These are phyloP conservation scores for Eupithecia exiguata DNA, from an alignment of 2,888 invertebrate species.

Conservation along the genomic window DNA sequence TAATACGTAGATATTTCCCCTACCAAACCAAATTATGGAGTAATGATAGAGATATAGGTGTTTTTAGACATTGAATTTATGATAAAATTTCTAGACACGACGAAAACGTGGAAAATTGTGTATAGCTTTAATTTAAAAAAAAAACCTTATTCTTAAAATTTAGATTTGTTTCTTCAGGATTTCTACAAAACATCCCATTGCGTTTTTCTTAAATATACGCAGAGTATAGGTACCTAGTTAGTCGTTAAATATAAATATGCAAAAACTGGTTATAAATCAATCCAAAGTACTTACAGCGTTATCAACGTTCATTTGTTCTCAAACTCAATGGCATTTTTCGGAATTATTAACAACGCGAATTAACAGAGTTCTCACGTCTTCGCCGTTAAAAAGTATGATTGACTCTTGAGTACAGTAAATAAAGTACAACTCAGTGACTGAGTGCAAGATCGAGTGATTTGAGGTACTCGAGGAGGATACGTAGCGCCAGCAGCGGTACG, in stretches of 20 bases:
- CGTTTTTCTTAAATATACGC: no score
- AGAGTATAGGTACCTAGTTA: no score
- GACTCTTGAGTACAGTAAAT: not conserved
- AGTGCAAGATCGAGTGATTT: conserved; percentile 67
- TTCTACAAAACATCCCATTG: not conserved
- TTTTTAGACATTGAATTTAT: not conserved
- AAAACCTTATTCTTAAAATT: no score
- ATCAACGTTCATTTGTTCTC: conserved; percentile 57
- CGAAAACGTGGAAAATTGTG: not conserved
- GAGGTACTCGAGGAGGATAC: conserved; percentile 74
- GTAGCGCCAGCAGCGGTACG: conserved; percentile 70
- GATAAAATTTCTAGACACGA: not conserved
- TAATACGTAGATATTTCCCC: conserved; percentile 69
- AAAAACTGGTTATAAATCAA: conserved; percentile 29
- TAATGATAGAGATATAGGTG: not conserved
- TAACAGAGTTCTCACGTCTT: conserved; percentile 57
- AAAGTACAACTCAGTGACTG: conserved; percentile 38
- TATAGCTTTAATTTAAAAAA: no score
- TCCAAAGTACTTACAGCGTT: conserved; percentile 64
- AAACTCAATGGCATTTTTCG: conserved; percentile 46
- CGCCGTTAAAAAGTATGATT: conserved; percentile 41
- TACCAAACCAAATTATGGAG: conserved; percentile 25
- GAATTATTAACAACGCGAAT: conserved; percentile 47
- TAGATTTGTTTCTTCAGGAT: not conserved
- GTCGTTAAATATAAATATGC: no score